Evolutionary conservation across 1,140 invertebrate species (phyloP), one percentile per base, ranked within the genome.

Genomic region (Anastrepha ludens): DNA sequence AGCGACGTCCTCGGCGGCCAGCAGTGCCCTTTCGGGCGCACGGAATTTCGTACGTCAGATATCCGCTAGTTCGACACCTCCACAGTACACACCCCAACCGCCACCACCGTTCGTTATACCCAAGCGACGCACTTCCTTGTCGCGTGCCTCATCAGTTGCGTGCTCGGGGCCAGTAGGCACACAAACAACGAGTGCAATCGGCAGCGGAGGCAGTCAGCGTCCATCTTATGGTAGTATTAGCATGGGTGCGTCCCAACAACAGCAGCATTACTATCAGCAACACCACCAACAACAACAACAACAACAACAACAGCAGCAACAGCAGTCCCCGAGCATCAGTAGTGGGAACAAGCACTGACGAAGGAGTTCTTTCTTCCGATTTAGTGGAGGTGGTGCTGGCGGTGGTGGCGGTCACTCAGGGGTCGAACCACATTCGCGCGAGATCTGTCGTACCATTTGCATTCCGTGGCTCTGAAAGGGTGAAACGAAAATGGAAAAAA

Each of bases 31-130:
- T 8, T 17, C 85, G 59, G 59, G 60, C 15, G 88, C 88, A 15
- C 89, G 91, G 0, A 89, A 89, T 47, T 92, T 93, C 86, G 90
- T 90, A 50, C 90, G 92, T 15, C 93, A 93, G 87, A 89, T 91
- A 39, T 91, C 92, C 86, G 89, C 93, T 70, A 92, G 93, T 87
- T 93, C 93, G 70, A 92, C 93, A 89, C 91, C 91, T 88, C 91
- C 93, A 50, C 93, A 93, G 74, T 93, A 93, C 17, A 93, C 93
- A 81, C 93, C 94, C 11, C 93, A 94, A 87, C 91, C 94, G 67
- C 94, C 94, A 90, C 93, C 94, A 6, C 94, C 94, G 85, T 95
- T 95, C 91, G 94, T 95, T 64, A 95, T 95, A 87, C 94, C 95
- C 86, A 94, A 94, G 89, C 91, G 94, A 39, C 90, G 90, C 81